Evolutionary conservation across 1,140 invertebrate species (phyloP).

Genomic region (Trichonephila clavipes): DNA sequence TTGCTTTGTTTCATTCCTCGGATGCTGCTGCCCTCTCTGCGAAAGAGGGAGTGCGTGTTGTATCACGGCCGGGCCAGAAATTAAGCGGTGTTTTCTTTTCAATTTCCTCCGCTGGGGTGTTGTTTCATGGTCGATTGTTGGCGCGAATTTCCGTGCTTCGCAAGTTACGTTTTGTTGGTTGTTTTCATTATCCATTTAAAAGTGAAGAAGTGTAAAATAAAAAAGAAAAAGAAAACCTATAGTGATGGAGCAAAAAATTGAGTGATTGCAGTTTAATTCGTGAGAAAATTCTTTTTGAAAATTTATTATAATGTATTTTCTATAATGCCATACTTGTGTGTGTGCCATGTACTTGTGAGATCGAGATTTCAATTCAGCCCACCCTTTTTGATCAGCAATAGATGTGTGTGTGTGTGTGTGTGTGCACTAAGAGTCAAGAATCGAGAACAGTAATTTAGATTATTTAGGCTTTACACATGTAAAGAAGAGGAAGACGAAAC

Average conservation of each 20-base stretch:
- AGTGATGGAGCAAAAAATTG: neutral
- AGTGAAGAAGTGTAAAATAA: neutral
- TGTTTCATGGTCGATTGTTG: conserved; percentile 33
- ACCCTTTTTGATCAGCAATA: too few relatives aligned
- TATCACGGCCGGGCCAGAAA: conserved; percentile 18
- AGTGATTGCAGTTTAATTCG: neutral
- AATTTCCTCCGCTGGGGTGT: neutral
- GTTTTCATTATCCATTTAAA: neutral
- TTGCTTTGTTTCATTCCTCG: conserved; percentile 6
- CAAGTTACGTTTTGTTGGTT: conserved; percentile 20
- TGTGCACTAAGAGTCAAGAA: too few relatives aligned
- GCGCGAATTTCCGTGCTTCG: conserved; percentile 40
- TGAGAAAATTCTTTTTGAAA: neutral
- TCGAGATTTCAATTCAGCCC: too few relatives aligned
- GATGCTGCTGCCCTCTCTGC: neutral
- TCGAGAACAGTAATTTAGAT: too few relatives aligned
- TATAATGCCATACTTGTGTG: too few relatives aligned
- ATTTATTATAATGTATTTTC: too few relatives aligned
- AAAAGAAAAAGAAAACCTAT: too few relatives aligned
- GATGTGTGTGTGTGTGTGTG: too few relatives aligned
- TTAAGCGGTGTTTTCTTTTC: conserved; percentile 17
- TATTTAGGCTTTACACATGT: too few relatives aligned
- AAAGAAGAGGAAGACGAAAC: too few relatives aligned
- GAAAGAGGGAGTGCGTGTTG: neutral
- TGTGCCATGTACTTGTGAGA: too few relatives aligned